These are phyloP conservation scores for Anthopleura xanthogrammica DNA, from an alignment of 92 coral and sea anemone species.

Conservation along the genomic window DNA sequence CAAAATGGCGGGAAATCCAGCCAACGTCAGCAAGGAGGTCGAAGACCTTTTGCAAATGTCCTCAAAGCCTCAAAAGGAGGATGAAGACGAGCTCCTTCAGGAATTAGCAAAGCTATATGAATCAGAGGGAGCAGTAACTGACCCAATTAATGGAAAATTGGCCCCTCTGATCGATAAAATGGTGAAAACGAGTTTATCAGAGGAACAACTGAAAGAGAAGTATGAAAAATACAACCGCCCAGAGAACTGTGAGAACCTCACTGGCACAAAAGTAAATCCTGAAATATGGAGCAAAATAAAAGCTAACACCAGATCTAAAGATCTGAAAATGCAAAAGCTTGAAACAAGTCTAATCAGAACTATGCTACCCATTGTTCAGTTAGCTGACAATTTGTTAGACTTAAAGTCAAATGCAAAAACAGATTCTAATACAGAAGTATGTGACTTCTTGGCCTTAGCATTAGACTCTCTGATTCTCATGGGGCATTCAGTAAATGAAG, in stretches of 20 bases:
- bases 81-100: constrained; percentile 23
- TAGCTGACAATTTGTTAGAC: constrained; percentile 40
- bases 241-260: constrained; percentile 35
- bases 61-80: constrained; percentile 24
- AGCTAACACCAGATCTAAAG: constrained; percentile 34
- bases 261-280: constrained; percentile 35
- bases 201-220: constrained; percentile 39
- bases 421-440: constrained; percentile 23
- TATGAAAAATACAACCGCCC: constrained; percentile 39
- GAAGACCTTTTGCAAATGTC: constrained; percentile 12
- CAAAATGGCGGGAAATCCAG: constrained; percentile 23
- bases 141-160: no score
- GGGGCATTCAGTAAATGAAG: constrained; percentile 44
- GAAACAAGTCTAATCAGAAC: constrained; percentile 36
- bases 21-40: constrained; percentile 24
- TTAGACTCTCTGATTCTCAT: constrained; percentile 38
- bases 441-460: constrained; percentile 26
- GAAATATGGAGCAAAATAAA: constrained; percentile 45
- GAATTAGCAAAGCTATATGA: no score
- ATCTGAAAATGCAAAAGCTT: constrained; percentile 44
- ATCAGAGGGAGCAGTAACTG: no score
- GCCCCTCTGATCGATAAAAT: constrained; percentile 43
- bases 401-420: constrained; percentile 35
- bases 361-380: constrained; percentile 33
- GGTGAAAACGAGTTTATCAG: constrained; percentile 39